Conservation (phyloP, 2,888 invertebrate species). For the Trissolcus brochymenae region DNA sequence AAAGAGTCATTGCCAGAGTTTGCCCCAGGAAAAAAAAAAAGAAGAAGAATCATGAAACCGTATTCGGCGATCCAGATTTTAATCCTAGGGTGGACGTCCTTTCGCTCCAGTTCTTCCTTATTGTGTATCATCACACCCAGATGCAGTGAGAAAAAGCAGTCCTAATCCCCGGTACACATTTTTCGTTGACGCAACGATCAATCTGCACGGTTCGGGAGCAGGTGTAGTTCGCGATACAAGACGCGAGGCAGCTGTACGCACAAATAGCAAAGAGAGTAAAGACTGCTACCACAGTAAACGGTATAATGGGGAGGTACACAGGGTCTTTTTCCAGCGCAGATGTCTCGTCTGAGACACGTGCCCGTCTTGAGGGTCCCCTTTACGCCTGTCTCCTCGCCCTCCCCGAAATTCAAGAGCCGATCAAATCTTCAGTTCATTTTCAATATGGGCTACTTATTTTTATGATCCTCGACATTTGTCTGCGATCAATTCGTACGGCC, state of each 20-base stretch:
- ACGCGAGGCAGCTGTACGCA: conserved; percentile 58
- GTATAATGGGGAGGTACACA: conserved; percentile 70
- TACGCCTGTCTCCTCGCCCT: conserved; percentile 29
- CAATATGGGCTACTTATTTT: conserved; percentile 34
- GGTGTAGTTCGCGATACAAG: conserved; percentile 55
- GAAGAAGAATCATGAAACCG: too few species aligned
- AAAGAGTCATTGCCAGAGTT: background rate
- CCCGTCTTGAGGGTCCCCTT: conserved; percentile 59
- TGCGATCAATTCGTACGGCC: background rate
- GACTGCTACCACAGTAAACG: conserved; percentile 61
- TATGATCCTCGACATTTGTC: conserved; percentile 3
- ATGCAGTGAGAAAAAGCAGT: conserved; percentile 33
- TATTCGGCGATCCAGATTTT: too few species aligned
- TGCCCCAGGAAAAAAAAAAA: too few species aligned
- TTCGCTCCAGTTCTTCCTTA: conserved; percentile 36
- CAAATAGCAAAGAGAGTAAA: conserved; percentile 41
- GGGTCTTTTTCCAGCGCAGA: conserved; percentile 70
- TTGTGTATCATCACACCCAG: conserved; percentile 37
- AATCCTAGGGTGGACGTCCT: conserved; percentile 18
- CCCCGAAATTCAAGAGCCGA: conserved; percentile 55
- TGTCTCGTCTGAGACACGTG: conserved; percentile 68
- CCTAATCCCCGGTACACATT: conserved; percentile 44
- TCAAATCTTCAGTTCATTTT: conserved; percentile 53
- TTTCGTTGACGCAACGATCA: conserved; percentile 46
- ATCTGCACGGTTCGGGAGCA: conserved; percentile 47